Base-by-base conservation (phyloP, 2,888 invertebrate genomes). In the Danaus chrysippus region DNA sequence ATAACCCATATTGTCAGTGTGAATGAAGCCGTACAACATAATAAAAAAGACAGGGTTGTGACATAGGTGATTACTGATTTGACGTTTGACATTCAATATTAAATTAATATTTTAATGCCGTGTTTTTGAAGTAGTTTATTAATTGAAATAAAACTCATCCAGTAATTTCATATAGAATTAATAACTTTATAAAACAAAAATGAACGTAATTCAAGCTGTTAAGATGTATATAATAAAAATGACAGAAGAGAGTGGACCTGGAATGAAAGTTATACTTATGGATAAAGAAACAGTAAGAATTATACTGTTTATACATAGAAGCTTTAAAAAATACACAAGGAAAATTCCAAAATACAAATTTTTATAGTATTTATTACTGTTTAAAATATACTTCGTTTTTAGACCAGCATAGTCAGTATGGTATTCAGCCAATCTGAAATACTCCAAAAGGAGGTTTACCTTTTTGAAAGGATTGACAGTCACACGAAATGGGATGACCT, bases 371-470 rank as follows among this genome's bases (percentile, higher is more conserved):
- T 11, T 17, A 17, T 1, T 49, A 17, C 17, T 49, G 15, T 10
- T 49, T 49, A 49, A 11, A 54, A 11, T 19, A n/a, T 11, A 62
- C 13, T 46, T 66, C 56, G 57, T 59, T 71, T 92, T 12, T 87
- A 98, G 97, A 99, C 97, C 0, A 96, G 97, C 77, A 96, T 98
- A 63, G 96, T 99, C 11, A 99, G 99, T 76, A 97, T 99, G 95
- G 98, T 99, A 10, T 99, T 96, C 88, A 97, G 99, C 67, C 99
- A 99, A 81, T 98, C 99, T 1, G 99, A 99, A 91, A 99, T 99
- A 82, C 93, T 99, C 68, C 97, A 98, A 86, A 97, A 98, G 74
- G 99, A 99, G 87, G 99, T 99, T 1, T 99, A 98, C 82, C 88
- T 99, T 58, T 97, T 99, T 82, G 99, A 99, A 84, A 92, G 98